These are phyloP conservation scores for Xylota segnis DNA, from an alignment of 2,888 invertebrate genomes.

Conservation along the genomic window DNA sequence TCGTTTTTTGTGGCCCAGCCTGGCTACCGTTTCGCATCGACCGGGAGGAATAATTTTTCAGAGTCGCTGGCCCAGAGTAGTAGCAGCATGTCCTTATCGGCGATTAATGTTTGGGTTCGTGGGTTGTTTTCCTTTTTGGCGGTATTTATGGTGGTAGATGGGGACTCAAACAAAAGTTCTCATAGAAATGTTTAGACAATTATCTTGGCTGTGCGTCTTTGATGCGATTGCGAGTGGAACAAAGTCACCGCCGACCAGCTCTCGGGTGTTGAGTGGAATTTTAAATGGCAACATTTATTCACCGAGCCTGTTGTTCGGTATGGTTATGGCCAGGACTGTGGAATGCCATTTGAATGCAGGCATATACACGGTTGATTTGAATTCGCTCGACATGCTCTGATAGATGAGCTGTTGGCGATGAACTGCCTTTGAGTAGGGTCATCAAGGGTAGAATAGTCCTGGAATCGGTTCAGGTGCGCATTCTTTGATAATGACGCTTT, in stretches of 20 bases:
- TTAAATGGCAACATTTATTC: conserved; percentile 76
- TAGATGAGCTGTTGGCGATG: conserved; percentile 19
- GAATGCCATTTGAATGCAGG: conserved; percentile 60
- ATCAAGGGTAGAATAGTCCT: neutral
- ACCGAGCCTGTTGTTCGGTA: conserved; percentile 29
- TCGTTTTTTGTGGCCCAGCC: conserved; percentile 58
- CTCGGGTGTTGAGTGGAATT: conserved; percentile 75
- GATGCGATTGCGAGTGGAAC: conserved; percentile 32
- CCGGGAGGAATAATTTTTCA: conserved; percentile 42
- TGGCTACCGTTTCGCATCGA: conserved; percentile 69
- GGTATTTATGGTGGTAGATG: conserved; percentile 55
- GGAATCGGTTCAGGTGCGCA: neutral
- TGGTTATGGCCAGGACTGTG: neutral
- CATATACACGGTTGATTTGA: conserved; percentile 15
- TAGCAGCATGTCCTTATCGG: conserved; percentile 59
- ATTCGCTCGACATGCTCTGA: conserved; percentile 12
- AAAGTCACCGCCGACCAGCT: conserved; percentile 56
- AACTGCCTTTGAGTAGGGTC: conserved; percentile 5
- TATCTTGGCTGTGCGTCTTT: conserved; percentile 64
- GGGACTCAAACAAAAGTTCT: conserved; percentile 41
- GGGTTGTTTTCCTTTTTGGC: conserved; percentile 17
- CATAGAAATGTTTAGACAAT: conserved; percentile 67
- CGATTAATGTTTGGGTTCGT: conserved; percentile 60
- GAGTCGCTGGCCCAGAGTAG: neutral
- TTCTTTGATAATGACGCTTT: neutral